Percentiles rank a stretch among this genome's conserved stretches.
These are phyloP conservation scores for Aplodontia rufa DNA, from an alignment of 2,113 vertebrate species.

Conservation along the genomic window DNA sequence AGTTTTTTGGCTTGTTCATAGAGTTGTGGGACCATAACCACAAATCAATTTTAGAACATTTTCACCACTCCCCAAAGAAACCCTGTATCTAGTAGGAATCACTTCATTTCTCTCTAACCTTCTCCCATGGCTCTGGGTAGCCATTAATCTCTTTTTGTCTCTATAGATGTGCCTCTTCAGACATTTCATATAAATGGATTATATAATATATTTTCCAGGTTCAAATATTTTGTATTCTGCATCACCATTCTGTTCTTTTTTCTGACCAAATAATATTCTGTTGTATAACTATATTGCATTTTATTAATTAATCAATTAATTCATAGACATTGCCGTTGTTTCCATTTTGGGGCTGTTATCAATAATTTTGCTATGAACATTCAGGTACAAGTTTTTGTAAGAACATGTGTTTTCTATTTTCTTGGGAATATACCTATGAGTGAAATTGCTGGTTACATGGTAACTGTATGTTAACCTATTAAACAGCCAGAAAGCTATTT, in stretches of 20 bases:
- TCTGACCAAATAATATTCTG: neutral
- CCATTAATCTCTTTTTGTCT: neutral
- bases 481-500: neutral
- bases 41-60: neutral
- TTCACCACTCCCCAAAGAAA: neutral
- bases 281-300: neutral
- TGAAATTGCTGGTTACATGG: neutral
- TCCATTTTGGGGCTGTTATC: neutral
- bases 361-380: neutral
- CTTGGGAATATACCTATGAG: neutral
- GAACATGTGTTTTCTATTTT: neutral
- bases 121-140: neutral
- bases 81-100: neutral
- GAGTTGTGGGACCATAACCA: neutral
- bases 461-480: neutral
- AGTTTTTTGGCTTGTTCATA: neutral
- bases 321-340: neutral
- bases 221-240: neutral
- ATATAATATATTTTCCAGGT: neutral
- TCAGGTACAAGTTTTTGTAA: neutral
- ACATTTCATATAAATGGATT: neutral
- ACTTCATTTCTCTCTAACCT: neutral
- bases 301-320: neutral
- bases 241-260: neutral
- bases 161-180: neutral